Percentiles rank a stretch among this genome's conserved stretches.
Evolutionary conservation across 1,140 invertebrate species (phyloP).

Genomic region (Drosophila kikkawai): DNA sequence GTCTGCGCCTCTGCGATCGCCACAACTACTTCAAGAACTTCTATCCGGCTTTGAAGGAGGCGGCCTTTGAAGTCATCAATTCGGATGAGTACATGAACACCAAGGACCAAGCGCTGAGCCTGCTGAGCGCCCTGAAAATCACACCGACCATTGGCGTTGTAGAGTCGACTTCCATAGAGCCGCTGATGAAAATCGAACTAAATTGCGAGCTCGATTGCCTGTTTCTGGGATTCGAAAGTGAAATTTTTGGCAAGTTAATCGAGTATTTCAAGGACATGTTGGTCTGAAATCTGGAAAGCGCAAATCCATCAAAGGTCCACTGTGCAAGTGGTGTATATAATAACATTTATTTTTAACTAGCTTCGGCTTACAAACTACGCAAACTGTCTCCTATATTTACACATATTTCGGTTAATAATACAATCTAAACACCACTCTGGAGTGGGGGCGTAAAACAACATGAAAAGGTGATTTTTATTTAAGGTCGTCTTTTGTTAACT

Average conservation of each 20-base stretch:
- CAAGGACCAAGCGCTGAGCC: slow-evolving; percentile 17
- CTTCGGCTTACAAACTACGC: slow-evolving; percentile 33
- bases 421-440: slow-evolving; percentile 1
- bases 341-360: slow-evolving; percentile 52
- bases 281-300: slow-evolving; percentile 16
- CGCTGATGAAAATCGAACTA: slow-evolving; percentile 55
- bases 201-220: slow-evolving; percentile 66
- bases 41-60: slow-evolving; percentile 46
- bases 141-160: slow-evolving; percentile 15
- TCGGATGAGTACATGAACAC: slow-evolving; percentile 5
- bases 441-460: slow-evolving; percentile 16
- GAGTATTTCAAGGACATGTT: slow-evolving; percentile 65
- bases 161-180: slow-evolving; percentile 13
- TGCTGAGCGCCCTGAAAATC: slow-evolving; percentile 61
- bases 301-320: neutral
- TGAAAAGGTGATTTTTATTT: slow-evolving; percentile 53
- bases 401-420: slow-evolving; percentile 46
- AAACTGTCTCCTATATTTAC: slow-evolving; percentile 53
- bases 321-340: slow-evolving; percentile 27
- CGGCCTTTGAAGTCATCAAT: slow-evolving; percentile 40
- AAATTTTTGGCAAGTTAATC: slow-evolving; percentile 47
- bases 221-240: slow-evolving; percentile 46
- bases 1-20: slow-evolving; percentile 58
- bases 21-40: slow-evolving; percentile 81
- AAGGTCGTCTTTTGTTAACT: slow-evolving; percentile 57